Evolutionary conservation across 2,113 vertebrate genomes (phyloP), one percentile per base, ranked within the genome.

Genomic region (Salvelinus alpinus): DNA sequence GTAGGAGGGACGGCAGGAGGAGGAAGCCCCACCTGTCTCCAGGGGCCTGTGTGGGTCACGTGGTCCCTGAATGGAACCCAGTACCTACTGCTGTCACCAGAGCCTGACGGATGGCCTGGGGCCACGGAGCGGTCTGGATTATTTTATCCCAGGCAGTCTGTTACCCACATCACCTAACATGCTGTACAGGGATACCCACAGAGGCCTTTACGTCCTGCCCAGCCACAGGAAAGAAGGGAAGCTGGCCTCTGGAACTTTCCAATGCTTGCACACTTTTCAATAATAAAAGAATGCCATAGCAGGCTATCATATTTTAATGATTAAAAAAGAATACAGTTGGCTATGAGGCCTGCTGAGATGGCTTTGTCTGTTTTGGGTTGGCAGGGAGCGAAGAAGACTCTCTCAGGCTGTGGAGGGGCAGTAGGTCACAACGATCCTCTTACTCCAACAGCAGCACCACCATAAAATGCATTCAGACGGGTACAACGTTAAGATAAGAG

Each of bases 231-330:
- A 75, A 83, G 29, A 66, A 11, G 72, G 79, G 5, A 54, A 16
- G 29, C 74, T 76, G 72, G 31, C 68, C 78, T 27, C 76, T 76
- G 80, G 80, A 88, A 44, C 38, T 44, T 9, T 44, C 38, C 38
- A 66, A 57, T 84, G 80, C 81, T 81, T 91, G 80, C 76, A 77
- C 1, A 60, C 73, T 80, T 86, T 76, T 74, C 79, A 82, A 81
- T 89, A 88, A 84, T 72, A 82, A 86, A 82, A 74, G 78, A 74
- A 64, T 83, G 81, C 84, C 76, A 74, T 11, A 73, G 8, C 2
- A 44, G 79, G 64, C 24, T 4, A 44, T 44, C 38, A 25, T 5
- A 29, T 5, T 9, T 14, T 29, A 11, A 27, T 64, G 22, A 44
- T 11, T 0, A 44, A 62, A 3, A 8, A 11, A 24, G 0, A 11